Conservation (phyloP, 2,888 invertebrate species). For the Eueremaeus valkanovi region DNA sequence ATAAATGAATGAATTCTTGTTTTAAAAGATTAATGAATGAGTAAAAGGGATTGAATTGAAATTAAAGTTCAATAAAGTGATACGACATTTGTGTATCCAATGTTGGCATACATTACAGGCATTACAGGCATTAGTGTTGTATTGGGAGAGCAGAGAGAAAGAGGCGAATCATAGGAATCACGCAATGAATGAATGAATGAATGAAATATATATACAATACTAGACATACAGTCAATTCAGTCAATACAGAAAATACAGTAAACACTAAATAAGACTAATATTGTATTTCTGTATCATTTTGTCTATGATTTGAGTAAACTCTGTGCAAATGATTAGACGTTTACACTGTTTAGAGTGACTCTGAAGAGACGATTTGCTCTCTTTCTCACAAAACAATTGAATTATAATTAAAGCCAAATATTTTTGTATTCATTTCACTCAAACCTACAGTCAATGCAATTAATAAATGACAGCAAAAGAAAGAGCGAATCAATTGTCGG, state of each 20-base stretch:
- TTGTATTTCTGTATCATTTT: too few species aligned
- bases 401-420: too few species aligned
- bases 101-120: neutral
- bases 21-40: neutral
- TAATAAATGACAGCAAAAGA: too few species aligned
- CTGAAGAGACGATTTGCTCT: too few species aligned
- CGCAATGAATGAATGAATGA: neutral
- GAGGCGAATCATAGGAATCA: constrained; percentile 18
- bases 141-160: neutral
- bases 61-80: neutral
- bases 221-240: neutral
- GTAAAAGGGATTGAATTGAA: neutral
- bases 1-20: neutral
- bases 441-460: too few species aligned
- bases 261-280: neutral
- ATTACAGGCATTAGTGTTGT: too few species aligned
- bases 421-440: too few species aligned
- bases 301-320: neutral
- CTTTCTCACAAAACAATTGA: too few species aligned
- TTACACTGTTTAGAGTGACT: too few species aligned
- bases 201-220: neutral
- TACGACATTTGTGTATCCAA: constrained; percentile 8
- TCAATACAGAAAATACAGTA: too few species aligned
- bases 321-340: neutral
- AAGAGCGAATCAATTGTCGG: too few species aligned